Conservation (phyloP, 2,113 vertebrate species). For the Dipodomys spectabilis region DNA sequence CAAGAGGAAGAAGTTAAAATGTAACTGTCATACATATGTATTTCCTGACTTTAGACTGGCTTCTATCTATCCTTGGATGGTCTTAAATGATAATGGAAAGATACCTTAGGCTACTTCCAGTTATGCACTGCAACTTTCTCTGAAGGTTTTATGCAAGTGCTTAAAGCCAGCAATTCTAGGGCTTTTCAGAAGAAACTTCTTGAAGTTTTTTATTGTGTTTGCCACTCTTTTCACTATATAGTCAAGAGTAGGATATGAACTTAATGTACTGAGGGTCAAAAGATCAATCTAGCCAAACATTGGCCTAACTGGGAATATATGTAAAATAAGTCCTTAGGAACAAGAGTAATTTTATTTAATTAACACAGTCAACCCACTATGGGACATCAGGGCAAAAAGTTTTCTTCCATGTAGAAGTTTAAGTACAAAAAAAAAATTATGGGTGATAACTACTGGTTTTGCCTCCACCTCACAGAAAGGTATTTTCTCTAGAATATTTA, state of each 20-base stretch:
- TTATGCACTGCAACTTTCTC: not conserved
- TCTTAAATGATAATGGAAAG: not conserved
- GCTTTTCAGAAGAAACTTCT: not conserved
- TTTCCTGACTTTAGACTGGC: not conserved
- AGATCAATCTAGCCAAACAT: not conserved
- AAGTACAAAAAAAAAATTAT: not conserved
- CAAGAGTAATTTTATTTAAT: not conserved
- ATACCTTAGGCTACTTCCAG: not conserved
- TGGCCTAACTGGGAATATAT: not conserved
- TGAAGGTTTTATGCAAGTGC: not conserved
- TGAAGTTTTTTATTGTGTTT: not conserved
- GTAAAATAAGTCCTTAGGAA: not conserved
- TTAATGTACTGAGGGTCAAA: not conserved
- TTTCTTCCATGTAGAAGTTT: not conserved
- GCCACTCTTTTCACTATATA: not conserved
- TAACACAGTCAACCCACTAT: not conserved
- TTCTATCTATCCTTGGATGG: not conserved
- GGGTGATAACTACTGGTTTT: not conserved
- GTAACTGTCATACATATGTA: not conserved
- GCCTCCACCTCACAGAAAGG: not conserved
- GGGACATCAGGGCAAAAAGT: not conserved
- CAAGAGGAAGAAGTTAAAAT: not conserved
- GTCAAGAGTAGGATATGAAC: not conserved
- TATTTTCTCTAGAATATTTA: slow-evolving; percentile 12
- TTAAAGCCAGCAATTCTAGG: not conserved